phyloP scores from a whole-genome alignment of 2,113 vertebrate species.

The Empidonax alnorum region DNA sequence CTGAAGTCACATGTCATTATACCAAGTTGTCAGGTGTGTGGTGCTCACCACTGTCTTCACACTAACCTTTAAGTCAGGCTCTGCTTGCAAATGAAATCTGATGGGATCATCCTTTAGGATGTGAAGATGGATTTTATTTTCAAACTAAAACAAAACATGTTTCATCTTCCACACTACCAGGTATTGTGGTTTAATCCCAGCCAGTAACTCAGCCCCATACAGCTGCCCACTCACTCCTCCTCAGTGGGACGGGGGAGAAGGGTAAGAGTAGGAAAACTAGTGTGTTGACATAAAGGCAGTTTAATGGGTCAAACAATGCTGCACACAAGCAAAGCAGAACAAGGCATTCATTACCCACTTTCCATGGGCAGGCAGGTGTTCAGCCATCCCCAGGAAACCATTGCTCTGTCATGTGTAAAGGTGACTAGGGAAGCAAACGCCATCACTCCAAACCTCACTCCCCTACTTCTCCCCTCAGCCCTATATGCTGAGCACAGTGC shows the following conservation, averaged over 20 bases:
- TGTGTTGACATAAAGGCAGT: background rate
- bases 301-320: background rate
- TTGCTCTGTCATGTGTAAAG: background rate
- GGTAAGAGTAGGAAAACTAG: background rate
- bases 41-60: background rate
- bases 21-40: background rate
- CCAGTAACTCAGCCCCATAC: background rate
- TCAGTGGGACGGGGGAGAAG: background rate
- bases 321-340: background rate
- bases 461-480: background rate
- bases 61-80: background rate
- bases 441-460: background rate
- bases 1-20: constrained; percentile 30
- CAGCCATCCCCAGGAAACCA: background rate
- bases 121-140: background rate
- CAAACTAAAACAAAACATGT: background rate
- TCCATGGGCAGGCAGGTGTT: background rate
- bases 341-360: background rate
- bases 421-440: background rate
- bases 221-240: background rate
- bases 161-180: background rate
- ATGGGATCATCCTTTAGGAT: background rate
- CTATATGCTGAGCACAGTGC: background rate
- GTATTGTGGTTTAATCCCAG: background rate
- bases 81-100: background rate